Base-by-base conservation (phyloP, 2,113 vertebrate species). In the Forbesichthys papilliferus region DNA sequence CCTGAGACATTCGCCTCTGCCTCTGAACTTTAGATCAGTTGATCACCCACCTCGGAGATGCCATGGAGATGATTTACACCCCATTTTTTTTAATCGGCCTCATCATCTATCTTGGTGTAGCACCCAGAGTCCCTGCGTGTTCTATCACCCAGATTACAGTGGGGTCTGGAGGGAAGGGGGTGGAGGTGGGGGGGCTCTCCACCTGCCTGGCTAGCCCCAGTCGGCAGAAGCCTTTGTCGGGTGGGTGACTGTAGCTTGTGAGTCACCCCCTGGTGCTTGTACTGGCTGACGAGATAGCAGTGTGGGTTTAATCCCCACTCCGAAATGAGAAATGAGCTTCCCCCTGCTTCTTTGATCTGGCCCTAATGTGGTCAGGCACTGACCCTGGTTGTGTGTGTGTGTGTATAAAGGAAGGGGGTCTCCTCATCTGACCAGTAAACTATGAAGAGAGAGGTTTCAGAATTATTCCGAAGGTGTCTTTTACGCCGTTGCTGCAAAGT, bases 401-500 rank as follows among this genome's bases (percentile, higher is more conserved):
- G 5, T 42, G 4, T 42, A 8, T 5, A 42, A 42, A 42, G 36
- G 5, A 42, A 8, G 5, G 36, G 36, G 36, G 4, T 42, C 36
- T 42, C 36, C 36, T 42, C 36, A 88, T 92, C 86, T 85, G 83
- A 87, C 84, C 83, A 83, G 80, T 84, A 87, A 90, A 84, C 81
- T 67, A n/a, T 6, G 69, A 75, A 82, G 87, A 90, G 81, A 87
- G 86, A 85, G 63, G 61, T 69, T 10, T 9, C 18, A 52, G 73
- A 84, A 88, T 90, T 90, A 90, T 92, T 92, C 90, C 75, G 83
- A 87, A 85, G 85, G 86, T 87, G 87, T 89, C 88, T 87, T 81
- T 88, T 42, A 80, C 86, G 85, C 81, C 83, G 78, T 85, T 79
- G 73, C 69, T 74, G 18, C 69, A 67, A 67, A 80, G 91, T 81